Evolutionary conservation across 1,140 invertebrate genomes (phyloP), one percentile per base, ranked within the genome.

Genomic region (Drosophila watanabei): DNA sequence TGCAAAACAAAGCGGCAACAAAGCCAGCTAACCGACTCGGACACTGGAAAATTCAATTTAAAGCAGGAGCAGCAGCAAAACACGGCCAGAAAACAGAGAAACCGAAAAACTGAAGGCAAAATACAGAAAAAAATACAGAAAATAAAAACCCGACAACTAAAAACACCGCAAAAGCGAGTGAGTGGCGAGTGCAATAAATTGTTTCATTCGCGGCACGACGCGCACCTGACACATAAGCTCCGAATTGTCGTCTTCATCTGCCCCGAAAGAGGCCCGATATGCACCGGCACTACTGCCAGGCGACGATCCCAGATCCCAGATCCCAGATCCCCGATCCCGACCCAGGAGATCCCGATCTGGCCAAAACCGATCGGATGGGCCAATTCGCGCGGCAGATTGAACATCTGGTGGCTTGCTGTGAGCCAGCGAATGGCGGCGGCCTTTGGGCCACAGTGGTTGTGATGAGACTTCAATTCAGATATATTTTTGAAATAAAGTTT

Each of bases 171-270:
- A 76, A 60, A 57, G 66, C 77, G 46, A 85, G 66, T 82, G 83
- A 66, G 71, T 59, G 51, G 66, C 77, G 64, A 85, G 72, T 86
- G 83, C 83, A 86, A 86, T 86, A 86, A 86, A 86, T 86, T 86
- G 82, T 87, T 86, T 86, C 82, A 86, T 87, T 86, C 82, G 82
- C 82, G 81, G 82, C 77, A 71, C 81, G 65, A 84, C 71, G 82
- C 82, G 82, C 82, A 86, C 82, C 82, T 86, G 82, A 86, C 82
- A 86, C 83, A 86, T 87, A 86, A 86, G 82, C 82, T 79, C 69
- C 79, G 79, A 86, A 82, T 87, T 86, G 82, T 86, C 83, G 82
- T 86, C 82, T 86, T 86, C 79, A 86, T 86, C 81, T 65, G 72
- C 35, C 49, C 51, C 13, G 35, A 49, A 54, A 46, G 58, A 60